Evolutionary conservation across 2,113 vertebrate genomes (phyloP).

Genomic region (Mellivora capensis): DNA sequence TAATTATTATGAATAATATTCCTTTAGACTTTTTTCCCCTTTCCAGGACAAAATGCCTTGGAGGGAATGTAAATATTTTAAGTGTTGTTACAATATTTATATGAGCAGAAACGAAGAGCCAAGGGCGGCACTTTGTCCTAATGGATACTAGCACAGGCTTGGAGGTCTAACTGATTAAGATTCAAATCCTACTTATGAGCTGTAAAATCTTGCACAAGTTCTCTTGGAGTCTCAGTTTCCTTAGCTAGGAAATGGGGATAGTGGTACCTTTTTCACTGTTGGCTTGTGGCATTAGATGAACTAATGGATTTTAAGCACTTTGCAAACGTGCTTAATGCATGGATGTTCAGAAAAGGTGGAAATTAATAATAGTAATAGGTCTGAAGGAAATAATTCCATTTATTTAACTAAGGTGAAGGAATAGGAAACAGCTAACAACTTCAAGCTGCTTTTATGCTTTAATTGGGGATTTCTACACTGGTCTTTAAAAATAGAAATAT

Average conservation of each 20-base stretch:
- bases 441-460: conserved; percentile 1
- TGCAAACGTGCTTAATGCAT: background rate
- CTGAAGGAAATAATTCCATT: background rate
- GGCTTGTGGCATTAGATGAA: background rate
- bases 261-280: background rate
- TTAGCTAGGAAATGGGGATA: background rate
- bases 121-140: background rate
- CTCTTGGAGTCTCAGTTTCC: background rate
- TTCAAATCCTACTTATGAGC: too few species aligned
- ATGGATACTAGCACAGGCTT: background rate
- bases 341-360: background rate
- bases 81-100: conserved; percentile 40
- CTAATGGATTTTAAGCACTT: background rate
- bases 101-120: background rate
- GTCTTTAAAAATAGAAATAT: conserved; percentile 58
- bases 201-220: background rate
- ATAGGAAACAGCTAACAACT: background rate
- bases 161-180: background rate
- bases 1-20: conserved; percentile 60
- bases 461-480: conserved; percentile 6
- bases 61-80: conserved; percentile 62
- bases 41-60: conserved; percentile 52
- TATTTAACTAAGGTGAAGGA: background rate
- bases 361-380: background rate
- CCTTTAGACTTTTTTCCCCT: background rate